These are phyloP conservation scores for Climacteris rufus DNA, from an alignment of 2,113 vertebrate species.

Conservation along the genomic window DNA sequence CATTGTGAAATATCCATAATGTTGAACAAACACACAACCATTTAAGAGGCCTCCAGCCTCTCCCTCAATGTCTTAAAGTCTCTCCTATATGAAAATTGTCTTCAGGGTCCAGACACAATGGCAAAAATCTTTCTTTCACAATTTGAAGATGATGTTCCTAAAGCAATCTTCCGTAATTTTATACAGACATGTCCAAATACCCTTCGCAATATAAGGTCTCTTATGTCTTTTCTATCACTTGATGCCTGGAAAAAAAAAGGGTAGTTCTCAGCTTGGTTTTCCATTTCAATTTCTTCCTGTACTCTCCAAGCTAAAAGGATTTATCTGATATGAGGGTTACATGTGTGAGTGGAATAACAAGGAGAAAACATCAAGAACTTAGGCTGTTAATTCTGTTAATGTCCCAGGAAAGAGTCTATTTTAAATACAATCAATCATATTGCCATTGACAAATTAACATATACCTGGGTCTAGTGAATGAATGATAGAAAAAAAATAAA, in stretches of 20 bases:
- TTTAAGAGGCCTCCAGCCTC: background rate
- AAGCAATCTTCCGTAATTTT: background rate
- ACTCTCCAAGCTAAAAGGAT: background rate
- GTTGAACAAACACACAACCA: background rate
- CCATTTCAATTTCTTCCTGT: background rate
- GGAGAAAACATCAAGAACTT: background rate
- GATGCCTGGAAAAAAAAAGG: background rate
- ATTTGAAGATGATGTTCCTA: background rate
- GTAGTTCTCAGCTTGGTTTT: background rate
- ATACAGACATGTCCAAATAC: background rate
- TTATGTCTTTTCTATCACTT: background rate
- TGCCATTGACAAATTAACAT: background rate
- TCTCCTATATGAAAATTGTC: background rate
- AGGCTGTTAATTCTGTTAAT: background rate
- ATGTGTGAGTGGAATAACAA: background rate
- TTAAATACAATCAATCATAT: background rate
- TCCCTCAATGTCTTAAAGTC: background rate
- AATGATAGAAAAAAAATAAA: accelerated
- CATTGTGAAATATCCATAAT: background rate
- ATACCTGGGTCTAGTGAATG: background rate
- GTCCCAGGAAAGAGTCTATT: background rate
- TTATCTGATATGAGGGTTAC: background rate
- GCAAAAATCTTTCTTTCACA: background rate
- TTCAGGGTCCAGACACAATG: background rate
- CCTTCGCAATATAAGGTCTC: background rate